Conservation (phyloP, 2,113 vertebrate genomes). For the Atractosteus spatula region DNA sequence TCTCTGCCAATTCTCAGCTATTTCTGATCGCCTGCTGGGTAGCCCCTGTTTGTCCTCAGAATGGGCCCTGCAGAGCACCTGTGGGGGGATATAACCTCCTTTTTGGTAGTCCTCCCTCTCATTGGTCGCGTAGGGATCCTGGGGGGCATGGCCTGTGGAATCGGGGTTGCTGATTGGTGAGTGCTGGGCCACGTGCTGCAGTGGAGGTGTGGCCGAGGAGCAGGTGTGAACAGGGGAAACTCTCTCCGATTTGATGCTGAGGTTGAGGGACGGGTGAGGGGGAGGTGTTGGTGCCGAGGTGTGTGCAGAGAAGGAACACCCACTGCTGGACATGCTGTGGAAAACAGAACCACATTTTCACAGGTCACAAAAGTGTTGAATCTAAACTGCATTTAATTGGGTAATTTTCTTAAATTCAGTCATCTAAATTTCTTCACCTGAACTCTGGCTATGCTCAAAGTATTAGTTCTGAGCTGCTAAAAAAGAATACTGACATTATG, state of each 20-base stretch:
- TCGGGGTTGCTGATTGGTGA: conserved; percentile 53
- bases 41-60: conserved; percentile 53
- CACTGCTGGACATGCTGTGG: conserved; percentile 61
- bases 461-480: no score
- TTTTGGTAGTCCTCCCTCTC: conserved; percentile 65
- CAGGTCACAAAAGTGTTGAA: neutral
- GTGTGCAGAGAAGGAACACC: conserved; percentile 57
- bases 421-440: no score
- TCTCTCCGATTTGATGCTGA: conserved; percentile 87
- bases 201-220: conserved; percentile 56
- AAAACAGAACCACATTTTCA: conserved; percentile 22
- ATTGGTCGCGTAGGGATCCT: conserved; percentile 40
- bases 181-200: conserved; percentile 46
- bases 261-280: conserved; percentile 52
- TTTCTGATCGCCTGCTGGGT: conserved; percentile 55
- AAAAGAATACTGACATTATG: no score
- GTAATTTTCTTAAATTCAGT: no score
- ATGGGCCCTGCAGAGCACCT: conserved; percentile 44
- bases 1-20: conserved; percentile 77
- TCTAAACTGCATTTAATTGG: no score
- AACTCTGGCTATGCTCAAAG: no score
- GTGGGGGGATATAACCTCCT: conserved; percentile 52
- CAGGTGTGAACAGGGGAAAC: conserved; percentile 73
- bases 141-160: conserved; percentile 34
- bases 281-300: conserved; percentile 49